Percentiles rank a stretch among this genome's conserved stretches.
These are phyloP conservation scores for Aplysia californica DNA, from an alignment of 1,140 invertebrate genomes.

Conservation along the genomic window DNA sequence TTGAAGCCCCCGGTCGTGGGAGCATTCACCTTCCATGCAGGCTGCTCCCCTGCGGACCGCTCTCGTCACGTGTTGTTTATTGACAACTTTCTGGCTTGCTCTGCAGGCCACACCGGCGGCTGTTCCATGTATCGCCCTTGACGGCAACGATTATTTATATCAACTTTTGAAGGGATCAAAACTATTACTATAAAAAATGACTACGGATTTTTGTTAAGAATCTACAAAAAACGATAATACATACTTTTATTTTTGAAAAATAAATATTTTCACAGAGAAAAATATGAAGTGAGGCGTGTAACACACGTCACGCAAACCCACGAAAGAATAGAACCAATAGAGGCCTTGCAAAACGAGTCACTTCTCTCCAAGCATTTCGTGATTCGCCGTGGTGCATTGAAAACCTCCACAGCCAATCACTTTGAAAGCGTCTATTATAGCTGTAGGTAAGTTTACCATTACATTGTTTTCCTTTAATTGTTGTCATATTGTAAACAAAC, in stretches of 20 bases:
- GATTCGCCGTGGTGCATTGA: slow-evolving; percentile 14
- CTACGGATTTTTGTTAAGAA: no score
- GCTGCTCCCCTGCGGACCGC: no score
- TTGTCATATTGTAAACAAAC: no score
- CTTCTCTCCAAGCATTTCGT: slow-evolving; percentile 14
- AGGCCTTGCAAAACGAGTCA: background rate
- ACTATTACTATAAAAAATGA: no score
- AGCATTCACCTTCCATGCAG: no score
- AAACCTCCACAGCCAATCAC: slow-evolving; percentile 19
- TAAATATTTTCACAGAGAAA: no score
- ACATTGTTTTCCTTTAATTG: background rate
- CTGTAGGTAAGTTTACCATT: background rate
- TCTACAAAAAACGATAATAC: background rate
- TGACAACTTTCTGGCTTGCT: slow-evolving; percentile 22
- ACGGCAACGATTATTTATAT: background rate
- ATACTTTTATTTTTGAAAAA: background rate
- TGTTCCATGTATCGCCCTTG: background rate
- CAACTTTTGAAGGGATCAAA: no score
- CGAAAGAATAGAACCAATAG: slow-evolving; percentile 13
- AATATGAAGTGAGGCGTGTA: no score
- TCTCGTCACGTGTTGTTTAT: slow-evolving; percentile 20
- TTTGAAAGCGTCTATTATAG: slow-evolving; percentile 14
- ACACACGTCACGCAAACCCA: background rate
- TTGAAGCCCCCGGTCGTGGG: no score
- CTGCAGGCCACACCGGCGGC: slow-evolving; percentile 2